Conservation (phyloP, 92 coral and sea anemone species). For the Diadumene lineata region DNA sequence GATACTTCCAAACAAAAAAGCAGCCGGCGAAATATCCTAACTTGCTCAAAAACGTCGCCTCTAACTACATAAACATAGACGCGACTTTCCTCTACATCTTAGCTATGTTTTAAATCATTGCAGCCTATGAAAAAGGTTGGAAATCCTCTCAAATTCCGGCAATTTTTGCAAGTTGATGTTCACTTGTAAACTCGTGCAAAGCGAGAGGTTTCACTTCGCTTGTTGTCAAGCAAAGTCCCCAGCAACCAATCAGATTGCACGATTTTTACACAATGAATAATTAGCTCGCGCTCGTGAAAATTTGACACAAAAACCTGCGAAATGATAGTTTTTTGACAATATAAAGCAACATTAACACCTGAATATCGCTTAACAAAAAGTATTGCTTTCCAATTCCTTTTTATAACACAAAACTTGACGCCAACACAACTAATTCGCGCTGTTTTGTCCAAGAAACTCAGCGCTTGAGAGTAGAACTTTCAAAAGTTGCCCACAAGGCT, state of each 20-base stretch:
- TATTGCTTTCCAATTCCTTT: too few species aligned
- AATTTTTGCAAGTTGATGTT: background rate
- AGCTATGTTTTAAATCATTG: background rate
- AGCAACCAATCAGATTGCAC: conserved; percentile 52
- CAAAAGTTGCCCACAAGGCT: too few species aligned
- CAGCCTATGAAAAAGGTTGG: background rate
- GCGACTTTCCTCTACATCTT: conserved; percentile 11
- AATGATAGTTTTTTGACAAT: too few species aligned
- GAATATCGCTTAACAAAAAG: too few species aligned
- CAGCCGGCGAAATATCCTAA: background rate
- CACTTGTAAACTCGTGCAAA: conserved; percentile 39
- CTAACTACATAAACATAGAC: background rate
- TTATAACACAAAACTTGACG: too few species aligned
- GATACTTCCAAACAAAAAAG: background rate
- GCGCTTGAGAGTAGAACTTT: too few species aligned
- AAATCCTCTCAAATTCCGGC: conserved; percentile 13
- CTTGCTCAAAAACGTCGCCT: background rate
- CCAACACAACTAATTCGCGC: too few species aligned
- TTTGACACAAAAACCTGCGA: background rate
- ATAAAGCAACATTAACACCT: too few species aligned
- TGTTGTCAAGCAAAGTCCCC: conserved; percentile 45
- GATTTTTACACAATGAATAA: conserved; percentile 5
- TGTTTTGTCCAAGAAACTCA: too few species aligned
- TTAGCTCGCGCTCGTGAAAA: background rate
- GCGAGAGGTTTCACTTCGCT: conserved; percentile 9